Conservation (phyloP, 92 coral and sea anemone species). For the Actinostola sp. region DNA sequence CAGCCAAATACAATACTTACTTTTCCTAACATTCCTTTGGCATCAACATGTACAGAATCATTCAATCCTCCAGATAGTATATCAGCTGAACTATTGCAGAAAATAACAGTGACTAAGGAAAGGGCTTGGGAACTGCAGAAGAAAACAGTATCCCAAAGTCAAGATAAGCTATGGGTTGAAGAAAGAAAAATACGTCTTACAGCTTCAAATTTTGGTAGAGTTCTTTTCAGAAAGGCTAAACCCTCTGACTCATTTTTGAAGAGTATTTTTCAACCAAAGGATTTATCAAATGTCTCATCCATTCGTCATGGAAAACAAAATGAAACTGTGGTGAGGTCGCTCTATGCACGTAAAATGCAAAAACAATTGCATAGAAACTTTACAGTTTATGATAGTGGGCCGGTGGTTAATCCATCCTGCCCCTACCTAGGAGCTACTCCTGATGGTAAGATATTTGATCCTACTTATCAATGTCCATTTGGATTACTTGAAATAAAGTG, state of each 20-base stretch:
- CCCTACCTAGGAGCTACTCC: conserved; percentile 67
- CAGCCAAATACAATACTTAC: no score
- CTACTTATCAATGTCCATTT: conserved; percentile 29
- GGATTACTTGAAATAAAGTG: conserved; percentile 61
- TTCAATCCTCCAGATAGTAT: no score
- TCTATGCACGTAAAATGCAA: conserved; percentile 52
- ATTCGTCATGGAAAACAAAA: conserved; percentile 61
- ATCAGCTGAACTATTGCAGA: no score
- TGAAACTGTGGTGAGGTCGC: conserved; percentile 53
- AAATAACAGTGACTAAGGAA: no score
- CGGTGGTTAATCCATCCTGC: conserved; percentile 45
- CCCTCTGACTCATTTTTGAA: conserved; percentile 50
- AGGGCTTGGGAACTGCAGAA: no score
- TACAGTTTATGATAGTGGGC: conserved; percentile 46
- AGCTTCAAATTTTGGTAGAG: conserved; percentile 61
- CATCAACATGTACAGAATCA: no score
- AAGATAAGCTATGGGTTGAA: no score
- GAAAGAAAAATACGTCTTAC: conserved; percentile 49
- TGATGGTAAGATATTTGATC: conserved; percentile 70
- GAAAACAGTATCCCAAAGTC: no score
- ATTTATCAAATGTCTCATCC: conserved; percentile 51
- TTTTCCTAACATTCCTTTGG: no score
- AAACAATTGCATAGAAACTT: conserved; percentile 28
- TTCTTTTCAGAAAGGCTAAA: conserved; percentile 29
- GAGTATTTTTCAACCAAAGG: conserved; percentile 38